Evolutionary conservation across 2,888 invertebrate species (phyloP).

Genomic region (Lepas anatifera): DNA sequence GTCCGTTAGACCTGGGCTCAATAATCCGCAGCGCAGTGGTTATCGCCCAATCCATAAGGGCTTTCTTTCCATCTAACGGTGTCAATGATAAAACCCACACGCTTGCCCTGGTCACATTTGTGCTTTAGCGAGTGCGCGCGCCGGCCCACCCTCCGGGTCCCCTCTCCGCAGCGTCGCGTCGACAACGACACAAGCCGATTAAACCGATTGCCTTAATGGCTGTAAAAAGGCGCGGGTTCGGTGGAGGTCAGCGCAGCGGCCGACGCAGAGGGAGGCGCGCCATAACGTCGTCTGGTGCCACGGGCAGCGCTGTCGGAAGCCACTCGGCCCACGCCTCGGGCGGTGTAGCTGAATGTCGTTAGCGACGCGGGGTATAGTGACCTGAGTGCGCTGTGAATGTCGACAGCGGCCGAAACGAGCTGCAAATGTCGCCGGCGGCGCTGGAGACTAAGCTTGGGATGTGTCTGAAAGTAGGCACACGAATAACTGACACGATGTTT

Average conservation of each 20-base stretch:
- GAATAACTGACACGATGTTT: too few species aligned
- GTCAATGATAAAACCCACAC: too few species aligned
- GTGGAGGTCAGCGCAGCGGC: background rate
- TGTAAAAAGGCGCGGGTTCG: background rate
- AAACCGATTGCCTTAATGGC: background rate
- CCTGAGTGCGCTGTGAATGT: constrained; percentile 8
- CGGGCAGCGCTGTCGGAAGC: background rate
- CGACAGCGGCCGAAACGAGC: too few species aligned
- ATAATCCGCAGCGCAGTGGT: too few species aligned
- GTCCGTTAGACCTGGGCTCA: too few species aligned
- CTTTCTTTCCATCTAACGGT: too few species aligned
- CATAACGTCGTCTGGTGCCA: background rate
- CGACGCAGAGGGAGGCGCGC: background rate
- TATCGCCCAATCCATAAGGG: too few species aligned
- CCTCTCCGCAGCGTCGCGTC: background rate
- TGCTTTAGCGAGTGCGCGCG: too few species aligned
- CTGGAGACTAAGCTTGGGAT: too few species aligned
- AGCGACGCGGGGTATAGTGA: background rate
- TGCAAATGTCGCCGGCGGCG: background rate
- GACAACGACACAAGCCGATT: background rate
- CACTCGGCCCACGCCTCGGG: background rate
- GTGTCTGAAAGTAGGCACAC: too few species aligned
- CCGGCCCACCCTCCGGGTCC: background rate
- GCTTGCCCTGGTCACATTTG: too few species aligned
- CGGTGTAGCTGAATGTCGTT: background rate